Base-by-base conservation (phyloP, 2,113 vertebrate species). In the Catharus fuscescens region DNA sequence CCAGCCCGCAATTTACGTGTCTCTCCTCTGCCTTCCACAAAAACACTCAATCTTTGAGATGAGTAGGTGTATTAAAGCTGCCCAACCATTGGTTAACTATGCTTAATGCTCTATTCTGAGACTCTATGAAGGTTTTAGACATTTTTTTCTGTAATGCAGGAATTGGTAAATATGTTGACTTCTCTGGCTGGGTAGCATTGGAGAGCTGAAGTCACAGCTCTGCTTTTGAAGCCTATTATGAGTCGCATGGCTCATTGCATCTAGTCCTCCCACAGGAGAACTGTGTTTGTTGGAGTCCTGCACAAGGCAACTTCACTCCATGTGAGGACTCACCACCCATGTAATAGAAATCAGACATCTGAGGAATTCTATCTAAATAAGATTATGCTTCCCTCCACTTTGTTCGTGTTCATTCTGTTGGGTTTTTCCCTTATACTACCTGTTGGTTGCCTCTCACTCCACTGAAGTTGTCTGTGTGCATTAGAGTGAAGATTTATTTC, bases 251-350 rank as follows among this genome's bases (percentile, higher is more conserved):
- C 14, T 50, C 53, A 14, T 38, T 69, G 45, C 70, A 34, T 34
- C 38, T 28, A 2, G 29, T 31, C 56, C 40, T 84, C 48, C 47
- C 23, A 5, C 0, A 0, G 21, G 32, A 38, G 19, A 80, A 13
- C 59, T 29, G 6, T 29, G 19, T 45, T 77, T 32, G 24, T 26
- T 48, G 67, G 42, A 78, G 56, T 38, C 34, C 31, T 36, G 31
- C 21, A 12, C 32, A 40, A 44, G 29, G 54, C 1, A 10, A 26
- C 77, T 59, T 62, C 0, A 0, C 2, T 6, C 44, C n/a, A 4
- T 16, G 3, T 24, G 52, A 52, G 54, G 26, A 16, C 29, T 92
- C 20, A 34, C 34, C 21, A 34, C 18, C 28, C 8, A 4, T 18
- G 5, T 59, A 44, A 40, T 16, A 73, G 59, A 82, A 93, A 66